Evolutionary conservation across 2,888 invertebrate species (phyloP), one percentile per base, ranked within the genome.

Genomic region (Drosophila mimetica): DNA sequence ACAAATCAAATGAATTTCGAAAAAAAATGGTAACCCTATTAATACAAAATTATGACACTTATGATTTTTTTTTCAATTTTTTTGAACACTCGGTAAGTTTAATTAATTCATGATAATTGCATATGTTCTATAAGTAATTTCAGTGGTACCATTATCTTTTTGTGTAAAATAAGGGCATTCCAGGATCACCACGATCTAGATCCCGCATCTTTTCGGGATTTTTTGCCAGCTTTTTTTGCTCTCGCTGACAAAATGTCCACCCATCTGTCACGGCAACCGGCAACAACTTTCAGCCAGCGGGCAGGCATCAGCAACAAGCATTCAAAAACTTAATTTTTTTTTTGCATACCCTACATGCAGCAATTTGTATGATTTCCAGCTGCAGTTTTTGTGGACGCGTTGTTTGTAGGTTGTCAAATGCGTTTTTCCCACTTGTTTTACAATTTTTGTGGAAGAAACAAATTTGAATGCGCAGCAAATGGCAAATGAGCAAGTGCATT

Each of bases 221-320:
- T 34, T 22, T 30, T 20, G 14, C 37, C 25, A 11, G 2, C 52
- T 61, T 8, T 69, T 61, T 46, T 22, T 36, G 32, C 44, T 48
- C 48, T 69, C 53, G 64, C 71, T 74, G 79, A 77, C 78, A 86
- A 78, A 87, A 88, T 87, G 84, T 85, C 76, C 87, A 71, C 76
- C 79, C 87, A 85, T 88, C 89, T 85, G 84, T 85, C 89, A 88
- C 79, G 59, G 72, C 65, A 73, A 16, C 48, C 77, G 77, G 74
- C 77, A 76, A 74, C 74, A 74, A 73, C 64, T 64, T 64, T 70
- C 48, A 53, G 65, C 53, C 74, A 71, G 63, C 55, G 50, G 54
- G 47, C 72, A 46, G 63, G 48, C 79, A 78, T 53, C 65, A 58
- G 53, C 57, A 70, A 60, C 65, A 72, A 70, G 70, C 69, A 53